Evolutionary conservation across 2,797 vertebrate genomes (phyloP).

Genomic region (Meriones psammophilus): DNA sequence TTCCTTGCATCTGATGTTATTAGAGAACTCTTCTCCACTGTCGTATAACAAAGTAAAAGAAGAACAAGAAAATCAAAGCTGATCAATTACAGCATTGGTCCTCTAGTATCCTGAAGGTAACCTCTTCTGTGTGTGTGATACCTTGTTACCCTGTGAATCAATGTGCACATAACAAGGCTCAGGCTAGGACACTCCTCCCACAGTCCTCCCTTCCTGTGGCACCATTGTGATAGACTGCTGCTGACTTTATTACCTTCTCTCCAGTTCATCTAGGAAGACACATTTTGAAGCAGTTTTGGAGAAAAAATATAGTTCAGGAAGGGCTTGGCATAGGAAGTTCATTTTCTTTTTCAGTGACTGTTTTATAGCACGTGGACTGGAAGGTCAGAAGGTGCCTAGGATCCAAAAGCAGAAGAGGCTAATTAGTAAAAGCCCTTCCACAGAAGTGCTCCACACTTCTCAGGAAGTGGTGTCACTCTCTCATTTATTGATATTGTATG

Average conservation of each 20-base stretch:
- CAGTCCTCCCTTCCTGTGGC: background rate
- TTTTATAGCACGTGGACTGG: background rate
- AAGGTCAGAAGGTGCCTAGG: background rate
- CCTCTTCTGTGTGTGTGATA: background rate
- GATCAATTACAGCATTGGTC: background rate
- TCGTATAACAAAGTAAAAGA: background rate
- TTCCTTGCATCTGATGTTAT: background rate
- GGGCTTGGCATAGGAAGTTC: background rate
- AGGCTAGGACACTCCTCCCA: background rate
- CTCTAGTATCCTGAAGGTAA: background rate
- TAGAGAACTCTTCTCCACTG: background rate
- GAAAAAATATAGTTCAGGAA: background rate
- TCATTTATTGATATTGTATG: background rate
- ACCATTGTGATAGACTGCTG: background rate
- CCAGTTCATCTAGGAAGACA: background rate
- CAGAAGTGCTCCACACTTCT: background rate
- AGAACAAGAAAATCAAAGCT: background rate
- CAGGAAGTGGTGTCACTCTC: background rate
- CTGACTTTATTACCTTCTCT: background rate
- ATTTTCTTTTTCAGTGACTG: background rate
- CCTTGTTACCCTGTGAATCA: background rate
- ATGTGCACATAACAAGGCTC: background rate
- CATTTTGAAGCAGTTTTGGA: background rate
- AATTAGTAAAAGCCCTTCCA: background rate
- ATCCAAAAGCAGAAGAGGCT: background rate